phyloP scores from a whole-genome alignment of 2,113 vertebrate genomes.

The Etia nguti region DNA sequence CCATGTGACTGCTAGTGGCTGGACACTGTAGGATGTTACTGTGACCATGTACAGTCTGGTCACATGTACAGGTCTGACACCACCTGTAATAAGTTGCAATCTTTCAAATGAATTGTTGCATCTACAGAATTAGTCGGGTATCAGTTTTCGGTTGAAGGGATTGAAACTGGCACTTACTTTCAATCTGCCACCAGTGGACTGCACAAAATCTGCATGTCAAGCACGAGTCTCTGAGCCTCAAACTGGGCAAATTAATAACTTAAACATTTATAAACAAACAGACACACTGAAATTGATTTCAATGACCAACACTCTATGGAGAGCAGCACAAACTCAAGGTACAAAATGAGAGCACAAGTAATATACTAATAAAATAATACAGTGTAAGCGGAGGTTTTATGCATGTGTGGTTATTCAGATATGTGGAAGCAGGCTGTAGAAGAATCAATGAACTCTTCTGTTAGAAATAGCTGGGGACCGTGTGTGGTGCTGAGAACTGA shows the following conservation, averaged over 20 bases:
- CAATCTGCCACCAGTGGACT: not conserved
- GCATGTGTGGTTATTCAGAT: not conserved
- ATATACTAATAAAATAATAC: not conserved
- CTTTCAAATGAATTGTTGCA: not conserved
- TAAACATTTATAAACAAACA: not conserved
- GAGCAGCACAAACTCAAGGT: not conserved
- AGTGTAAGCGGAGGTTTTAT: accelerated
- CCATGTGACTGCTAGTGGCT: not conserved
- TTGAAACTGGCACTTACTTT: not conserved
- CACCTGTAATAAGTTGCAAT: not conserved
- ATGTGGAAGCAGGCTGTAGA: not conserved
- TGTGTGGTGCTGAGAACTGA: not conserved
- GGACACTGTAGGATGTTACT: not conserved
- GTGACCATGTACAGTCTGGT: not conserved
- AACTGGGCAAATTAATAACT: not conserved
- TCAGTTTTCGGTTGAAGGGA: not conserved
- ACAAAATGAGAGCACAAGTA: not conserved
- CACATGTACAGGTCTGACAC: not conserved
- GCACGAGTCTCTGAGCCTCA: not conserved
- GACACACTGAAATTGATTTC: not conserved
- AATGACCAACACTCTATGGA: not conserved
- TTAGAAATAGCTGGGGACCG: not conserved
- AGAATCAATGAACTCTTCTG: not conserved
- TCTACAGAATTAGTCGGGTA: not conserved
- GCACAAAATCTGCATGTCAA: not conserved